These are phyloP conservation scores for Tangara arthus DNA, from an alignment of 2,797 vertebrate genomes.

Conservation along the genomic window DNA sequence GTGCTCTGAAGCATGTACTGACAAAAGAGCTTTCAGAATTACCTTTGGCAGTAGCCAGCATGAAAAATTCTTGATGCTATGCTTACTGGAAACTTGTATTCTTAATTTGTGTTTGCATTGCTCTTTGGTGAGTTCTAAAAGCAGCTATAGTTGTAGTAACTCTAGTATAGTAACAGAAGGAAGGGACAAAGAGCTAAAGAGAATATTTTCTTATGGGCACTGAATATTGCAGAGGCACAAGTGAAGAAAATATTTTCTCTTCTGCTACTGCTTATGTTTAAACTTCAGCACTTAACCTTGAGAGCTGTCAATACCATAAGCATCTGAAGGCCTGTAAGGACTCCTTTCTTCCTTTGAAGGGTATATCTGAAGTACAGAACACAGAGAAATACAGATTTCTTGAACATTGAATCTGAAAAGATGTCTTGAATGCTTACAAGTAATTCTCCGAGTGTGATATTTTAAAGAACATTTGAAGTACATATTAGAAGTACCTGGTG, in stretches of 20 bases:
- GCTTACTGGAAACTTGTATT: background rate
- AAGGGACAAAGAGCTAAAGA: background rate
- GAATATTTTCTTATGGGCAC: background rate
- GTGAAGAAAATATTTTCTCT: background rate
- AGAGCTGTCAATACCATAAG: background rate
- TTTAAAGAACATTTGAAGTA: background rate
- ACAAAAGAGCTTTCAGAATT: slow-evolving; percentile 2
- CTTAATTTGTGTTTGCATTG: background rate
- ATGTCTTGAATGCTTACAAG: background rate
- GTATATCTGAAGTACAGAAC: background rate
- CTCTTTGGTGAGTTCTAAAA: background rate
- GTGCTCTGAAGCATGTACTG: slow-evolving; percentile 38
- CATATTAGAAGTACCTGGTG: background rate
- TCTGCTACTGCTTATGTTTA: background rate
- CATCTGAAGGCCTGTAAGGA: background rate
- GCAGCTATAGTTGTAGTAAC: background rate
- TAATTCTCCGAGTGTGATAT: background rate
- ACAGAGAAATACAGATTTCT: background rate
- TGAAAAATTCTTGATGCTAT: background rate
- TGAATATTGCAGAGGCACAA: background rate
- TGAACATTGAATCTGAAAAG: background rate
- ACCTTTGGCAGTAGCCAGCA: background rate
- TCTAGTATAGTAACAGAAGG: background rate
- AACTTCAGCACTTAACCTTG: background rate
- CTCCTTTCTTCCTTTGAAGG: background rate